Evolutionary conservation across 2,888 invertebrate species (phyloP).

Genomic region (Microctonus brassicae): DNA sequence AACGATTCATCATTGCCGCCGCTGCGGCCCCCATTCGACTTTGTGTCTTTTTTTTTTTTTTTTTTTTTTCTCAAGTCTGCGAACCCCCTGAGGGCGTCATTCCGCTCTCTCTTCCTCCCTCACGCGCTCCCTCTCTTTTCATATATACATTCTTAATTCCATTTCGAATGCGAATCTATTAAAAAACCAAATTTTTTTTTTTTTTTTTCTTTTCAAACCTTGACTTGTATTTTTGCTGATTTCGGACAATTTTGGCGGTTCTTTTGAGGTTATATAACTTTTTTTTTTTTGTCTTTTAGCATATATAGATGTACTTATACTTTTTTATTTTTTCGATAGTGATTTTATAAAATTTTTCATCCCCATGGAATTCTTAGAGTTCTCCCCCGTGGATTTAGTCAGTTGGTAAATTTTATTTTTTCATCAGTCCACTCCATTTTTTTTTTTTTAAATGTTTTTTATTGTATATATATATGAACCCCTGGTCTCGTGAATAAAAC

Average conservation of each 20-base stretch:
- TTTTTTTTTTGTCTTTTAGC: not conserved
- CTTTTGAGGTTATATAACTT: not conserved
- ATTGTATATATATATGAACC: not conserved
- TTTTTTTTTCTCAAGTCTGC: slow-evolving; percentile 29
- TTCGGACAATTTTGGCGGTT: not conserved
- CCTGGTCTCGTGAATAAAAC: no score
- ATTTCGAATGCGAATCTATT: slow-evolving; percentile 10
- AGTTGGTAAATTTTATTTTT: not conserved
- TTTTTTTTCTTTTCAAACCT: not conserved
- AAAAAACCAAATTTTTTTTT: not conserved
- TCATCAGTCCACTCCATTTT: not conserved
- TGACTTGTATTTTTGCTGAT: not conserved
- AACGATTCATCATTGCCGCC: slow-evolving; percentile 64
- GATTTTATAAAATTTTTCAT: slow-evolving; percentile 1
- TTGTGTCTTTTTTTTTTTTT: slow-evolving; percentile 44
- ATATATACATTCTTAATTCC: not conserved
- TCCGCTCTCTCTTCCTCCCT: not conserved
- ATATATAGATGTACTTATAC: not conserved
- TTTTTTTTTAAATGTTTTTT: not conserved
- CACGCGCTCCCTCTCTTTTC: not conserved
- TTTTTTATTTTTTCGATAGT: not conserved
- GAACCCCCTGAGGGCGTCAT: slow-evolving; percentile 21
- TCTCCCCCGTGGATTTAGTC: not conserved
- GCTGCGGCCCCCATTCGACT: slow-evolving; percentile 47
- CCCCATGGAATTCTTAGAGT: not conserved